phyloP scores from a whole-genome alignment of 2,113 vertebrate species.

The Esox niger region DNA sequence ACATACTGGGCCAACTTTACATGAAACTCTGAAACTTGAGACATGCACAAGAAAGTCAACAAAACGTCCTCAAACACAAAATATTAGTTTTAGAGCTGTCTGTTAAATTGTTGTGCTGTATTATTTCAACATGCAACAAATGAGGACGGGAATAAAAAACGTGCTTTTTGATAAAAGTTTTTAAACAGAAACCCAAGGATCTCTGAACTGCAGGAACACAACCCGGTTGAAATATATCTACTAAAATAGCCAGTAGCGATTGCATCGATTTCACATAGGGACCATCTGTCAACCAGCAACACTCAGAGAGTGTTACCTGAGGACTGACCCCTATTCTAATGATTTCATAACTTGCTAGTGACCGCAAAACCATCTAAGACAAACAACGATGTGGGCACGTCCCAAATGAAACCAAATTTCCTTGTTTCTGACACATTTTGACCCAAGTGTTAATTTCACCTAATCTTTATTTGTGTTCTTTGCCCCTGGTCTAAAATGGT shows the following conservation, averaged over 20 bases:
- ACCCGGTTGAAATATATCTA: not conserved
- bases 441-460: too few relatives aligned
- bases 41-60: too few relatives aligned
- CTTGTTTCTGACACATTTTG: too few relatives aligned
- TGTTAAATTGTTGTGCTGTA: not conserved
- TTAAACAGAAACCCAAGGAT: not conserved
- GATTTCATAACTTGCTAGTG: not conserved
- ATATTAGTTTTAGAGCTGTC: too few relatives aligned
- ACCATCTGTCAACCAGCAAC: not conserved
- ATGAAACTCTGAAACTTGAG: too few relatives aligned
- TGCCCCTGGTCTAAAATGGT: too few relatives aligned
- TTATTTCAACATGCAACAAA: not conserved
- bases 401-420: too few relatives aligned
- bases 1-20: not conserved
- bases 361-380: slow-evolving; percentile 2
- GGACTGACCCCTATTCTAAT: not conserved
- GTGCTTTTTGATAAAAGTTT: too few relatives aligned
- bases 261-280: not conserved
- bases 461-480: too few relatives aligned
- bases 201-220: not conserved
- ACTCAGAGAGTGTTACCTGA: not conserved
- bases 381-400: not conserved
- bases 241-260: not conserved
- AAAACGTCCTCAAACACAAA: too few relatives aligned
- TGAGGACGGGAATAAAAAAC: too few relatives aligned